A percentile compares a stretch with the other conserved stretches of the same genome.
Conservation (phyloP, 2,797 vertebrate species). For the Crocodylus rhombifer region DNA sequence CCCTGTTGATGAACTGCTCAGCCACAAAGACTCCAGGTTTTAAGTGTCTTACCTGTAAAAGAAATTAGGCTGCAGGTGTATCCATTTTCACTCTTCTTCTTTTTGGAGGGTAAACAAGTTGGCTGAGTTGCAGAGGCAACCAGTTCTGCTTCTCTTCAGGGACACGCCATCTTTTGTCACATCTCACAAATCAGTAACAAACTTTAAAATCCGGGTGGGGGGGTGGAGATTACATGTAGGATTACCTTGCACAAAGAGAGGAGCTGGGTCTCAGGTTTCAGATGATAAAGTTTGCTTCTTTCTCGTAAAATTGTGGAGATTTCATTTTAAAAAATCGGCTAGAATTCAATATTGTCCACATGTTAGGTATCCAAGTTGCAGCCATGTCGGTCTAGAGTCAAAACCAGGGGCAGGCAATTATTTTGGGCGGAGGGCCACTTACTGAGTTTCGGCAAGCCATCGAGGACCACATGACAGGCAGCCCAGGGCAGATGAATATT, state of each 20-base stretch:
- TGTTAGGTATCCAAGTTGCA: too few relatives aligned
- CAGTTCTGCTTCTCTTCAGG: background rate
- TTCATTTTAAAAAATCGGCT: too few relatives aligned
- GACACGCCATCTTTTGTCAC: background rate
- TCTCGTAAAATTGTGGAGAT: too few relatives aligned
- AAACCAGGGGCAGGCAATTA: too few relatives aligned
- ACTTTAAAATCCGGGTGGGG: background rate
- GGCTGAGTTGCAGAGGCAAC: background rate
- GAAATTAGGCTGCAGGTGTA: background rate
- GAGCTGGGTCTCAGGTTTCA: slow-evolving; percentile 3
- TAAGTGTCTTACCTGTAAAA: slow-evolving; percentile 60
- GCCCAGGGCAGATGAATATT: too few relatives aligned
- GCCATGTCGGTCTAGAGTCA: too few relatives aligned
- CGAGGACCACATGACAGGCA: too few relatives aligned
- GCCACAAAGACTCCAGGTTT: background rate
- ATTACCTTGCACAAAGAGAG: slow-evolving; percentile 4
- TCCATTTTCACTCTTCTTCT: background rate
- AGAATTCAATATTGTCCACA: too few relatives aligned
- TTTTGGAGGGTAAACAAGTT: background rate
- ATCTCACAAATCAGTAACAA: background rate
- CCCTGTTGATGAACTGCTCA: slow-evolving; percentile 3
- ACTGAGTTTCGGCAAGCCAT: too few relatives aligned
- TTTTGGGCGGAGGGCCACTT: too few relatives aligned
- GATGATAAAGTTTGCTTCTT: too few relatives aligned
- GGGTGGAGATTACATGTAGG: too few relatives aligned